Percentiles rank a stretch among this genome's conserved stretches.
Conservation (phyloP, 1,140 invertebrate genomes). For the Platyura marginata region DNA sequence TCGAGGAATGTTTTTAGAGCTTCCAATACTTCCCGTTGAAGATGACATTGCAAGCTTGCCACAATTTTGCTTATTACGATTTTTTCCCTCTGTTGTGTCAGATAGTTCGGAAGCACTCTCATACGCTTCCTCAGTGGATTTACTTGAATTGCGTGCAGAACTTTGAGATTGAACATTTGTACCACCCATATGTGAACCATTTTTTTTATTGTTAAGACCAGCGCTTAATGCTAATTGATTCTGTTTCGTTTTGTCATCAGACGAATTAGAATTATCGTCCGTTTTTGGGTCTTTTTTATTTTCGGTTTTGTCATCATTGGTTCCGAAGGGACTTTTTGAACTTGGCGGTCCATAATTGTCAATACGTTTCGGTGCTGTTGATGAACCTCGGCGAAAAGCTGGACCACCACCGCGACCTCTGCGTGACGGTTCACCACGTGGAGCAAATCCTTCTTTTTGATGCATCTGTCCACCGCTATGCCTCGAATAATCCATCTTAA, state of each 20-base stretch:
- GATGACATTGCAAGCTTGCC: not conserved
- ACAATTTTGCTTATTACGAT: not conserved
- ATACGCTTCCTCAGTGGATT: not conserved
- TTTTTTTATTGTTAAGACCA: constrained; percentile 31
- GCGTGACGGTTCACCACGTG: constrained; percentile 63
- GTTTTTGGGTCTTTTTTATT: constrained; percentile 26
- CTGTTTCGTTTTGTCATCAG: constrained; percentile 45
- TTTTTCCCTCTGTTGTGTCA: constrained; percentile 5
- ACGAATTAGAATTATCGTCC: constrained; percentile 25
- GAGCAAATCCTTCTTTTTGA: constrained; percentile 37
- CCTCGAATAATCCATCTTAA: not conserved
- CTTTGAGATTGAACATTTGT: constrained; percentile 2
- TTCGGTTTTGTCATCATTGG: constrained; percentile 29
- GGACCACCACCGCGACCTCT: constrained; percentile 46
- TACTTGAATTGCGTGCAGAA: constrained; percentile 4
- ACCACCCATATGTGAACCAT: constrained; percentile 7
- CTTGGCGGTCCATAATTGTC: constrained; percentile 52
- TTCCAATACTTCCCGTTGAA: not conserved
- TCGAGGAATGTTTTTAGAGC: not conserved
- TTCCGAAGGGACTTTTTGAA: constrained; percentile 51
- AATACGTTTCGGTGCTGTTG: constrained; percentile 12
- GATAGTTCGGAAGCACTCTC: constrained; percentile 4
- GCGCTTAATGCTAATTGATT: constrained; percentile 46
- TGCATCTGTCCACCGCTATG: constrained; percentile 4
- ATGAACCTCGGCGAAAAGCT: constrained; percentile 25